A percentile compares a stretch with the other conserved stretches of the same genome.
phyloP scores from a whole-genome alignment of 2,113 vertebrate genomes.

The Lophotis ruficrista region DNA sequence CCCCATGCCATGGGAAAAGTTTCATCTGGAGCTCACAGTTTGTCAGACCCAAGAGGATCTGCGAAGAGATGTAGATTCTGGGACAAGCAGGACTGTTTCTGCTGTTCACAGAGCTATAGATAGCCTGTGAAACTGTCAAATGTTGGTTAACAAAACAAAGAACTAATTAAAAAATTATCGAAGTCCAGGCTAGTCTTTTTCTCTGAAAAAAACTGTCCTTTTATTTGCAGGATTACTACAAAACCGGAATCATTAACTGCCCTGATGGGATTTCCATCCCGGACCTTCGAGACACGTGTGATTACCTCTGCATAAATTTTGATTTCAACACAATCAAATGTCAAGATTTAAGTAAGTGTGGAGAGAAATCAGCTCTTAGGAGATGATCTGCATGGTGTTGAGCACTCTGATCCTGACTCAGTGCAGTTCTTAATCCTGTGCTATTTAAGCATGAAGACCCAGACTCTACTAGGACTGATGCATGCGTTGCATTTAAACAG shows the following conservation, averaged over 20 bases:
- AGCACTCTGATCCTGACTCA: background rate
- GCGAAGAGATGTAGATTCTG: background rate
- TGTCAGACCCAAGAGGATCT: background rate
- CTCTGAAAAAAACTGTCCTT: background rate
- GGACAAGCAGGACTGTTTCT: background rate
- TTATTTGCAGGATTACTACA: slow-evolving; percentile 81
- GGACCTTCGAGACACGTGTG: slow-evolving; percentile 82
- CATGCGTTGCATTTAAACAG: background rate
- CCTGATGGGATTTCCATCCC: slow-evolving; percentile 83
- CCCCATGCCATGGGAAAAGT: background rate
- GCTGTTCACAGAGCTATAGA: background rate
- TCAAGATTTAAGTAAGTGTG: slow-evolving; percentile 83
- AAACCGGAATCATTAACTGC: slow-evolving; percentile 81
- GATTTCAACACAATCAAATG: slow-evolving; percentile 84
- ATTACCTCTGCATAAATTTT: slow-evolving; percentile 86
- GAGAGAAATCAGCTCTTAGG: background rate
- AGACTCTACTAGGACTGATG: background rate
- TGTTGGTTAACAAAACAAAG: background rate
- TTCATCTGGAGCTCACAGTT: background rate
- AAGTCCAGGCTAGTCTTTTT: background rate
- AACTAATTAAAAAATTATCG: background rate
- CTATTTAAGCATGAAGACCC: background rate
- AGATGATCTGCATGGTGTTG: background rate
- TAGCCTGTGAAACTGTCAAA: background rate
- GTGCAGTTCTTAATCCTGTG: background rate